A percentile compares a stretch with the other conserved stretches of the same genome.
Conservation (phyloP, 2,888 invertebrate species). For the Platycheirus rosarum region DNA sequence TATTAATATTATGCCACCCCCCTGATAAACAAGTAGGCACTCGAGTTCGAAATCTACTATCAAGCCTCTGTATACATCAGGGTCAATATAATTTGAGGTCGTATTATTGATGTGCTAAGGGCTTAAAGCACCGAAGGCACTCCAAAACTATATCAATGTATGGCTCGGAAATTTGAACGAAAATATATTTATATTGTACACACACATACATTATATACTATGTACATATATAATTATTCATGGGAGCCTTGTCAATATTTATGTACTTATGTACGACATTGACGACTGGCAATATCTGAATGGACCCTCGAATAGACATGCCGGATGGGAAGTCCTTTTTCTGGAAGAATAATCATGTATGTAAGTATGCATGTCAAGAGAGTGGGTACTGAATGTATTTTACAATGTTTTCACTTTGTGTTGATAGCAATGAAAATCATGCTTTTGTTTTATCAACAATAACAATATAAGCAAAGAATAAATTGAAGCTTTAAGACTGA, state of each 20-base stretch:
- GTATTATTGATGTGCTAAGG: no score
- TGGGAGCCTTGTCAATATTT: conserved; percentile 58
- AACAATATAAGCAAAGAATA: no score
- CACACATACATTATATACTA: no score
- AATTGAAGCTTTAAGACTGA: no score
- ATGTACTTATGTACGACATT: conserved; percentile 40
- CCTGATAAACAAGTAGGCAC: conserved; percentile 37
- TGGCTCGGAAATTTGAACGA: conserved; percentile 10
- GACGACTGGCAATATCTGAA: conserved; percentile 18
- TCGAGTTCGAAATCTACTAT: conserved; percentile 35
- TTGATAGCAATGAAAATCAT: no score
- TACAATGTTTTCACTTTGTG: no score
- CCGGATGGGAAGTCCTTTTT: neutral
- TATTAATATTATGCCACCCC: conserved; percentile 51
- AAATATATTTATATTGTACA: conserved; percentile 10
- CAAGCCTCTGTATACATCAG: neutral
- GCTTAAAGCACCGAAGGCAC: no score
- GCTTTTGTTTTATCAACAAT: no score
- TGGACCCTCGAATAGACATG: neutral
- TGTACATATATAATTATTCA: conserved; percentile 55
- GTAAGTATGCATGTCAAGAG: no score
- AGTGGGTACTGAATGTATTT: no score
- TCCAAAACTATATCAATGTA: no score
- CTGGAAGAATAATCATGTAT: no score
- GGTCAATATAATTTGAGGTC: neutral